These are phyloP conservation scores for Microctonus aethiopoides DNA, from an alignment of 2,888 invertebrate genomes.

Conservation along the genomic window DNA sequence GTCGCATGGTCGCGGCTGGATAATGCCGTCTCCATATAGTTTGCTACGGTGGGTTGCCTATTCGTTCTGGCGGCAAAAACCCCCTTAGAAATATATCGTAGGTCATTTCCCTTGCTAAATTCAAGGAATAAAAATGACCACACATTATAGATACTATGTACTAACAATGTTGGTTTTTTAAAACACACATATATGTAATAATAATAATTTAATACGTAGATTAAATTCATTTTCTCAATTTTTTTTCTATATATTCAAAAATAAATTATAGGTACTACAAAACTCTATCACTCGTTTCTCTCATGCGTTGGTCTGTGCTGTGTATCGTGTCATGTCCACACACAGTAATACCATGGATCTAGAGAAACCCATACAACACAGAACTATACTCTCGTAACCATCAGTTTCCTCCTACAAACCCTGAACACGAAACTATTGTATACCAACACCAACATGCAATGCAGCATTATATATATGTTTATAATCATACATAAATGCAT, in stretches of 20 bases:
- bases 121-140: slow-evolving; percentile 50
- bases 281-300: neutral
- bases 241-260: too few relatives aligned
- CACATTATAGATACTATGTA: neutral
- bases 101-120: slow-evolving; percentile 66
- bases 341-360: neutral
- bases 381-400: slow-evolving; percentile 30
- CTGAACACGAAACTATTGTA: slow-evolving; percentile 32
- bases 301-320: neutral
- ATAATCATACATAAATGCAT: slow-evolving; percentile 41
- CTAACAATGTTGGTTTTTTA: too few relatives aligned
- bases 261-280: too few relatives aligned
- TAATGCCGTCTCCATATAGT: slow-evolving; percentile 27
- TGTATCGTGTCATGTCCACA: slow-evolving; percentile 30
- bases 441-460: slow-evolving; percentile 39
- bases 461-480: slow-evolving; percentile 21
- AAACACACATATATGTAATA: too few relatives aligned
- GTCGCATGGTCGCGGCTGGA: slow-evolving; percentile 23
- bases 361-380: slow-evolving; percentile 31
- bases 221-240: too few relatives aligned
- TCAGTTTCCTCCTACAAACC: slow-evolving; percentile 33
- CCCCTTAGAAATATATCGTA: slow-evolving; percentile 65
- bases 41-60: slow-evolving; percentile 31
- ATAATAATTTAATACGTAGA: too few relatives aligned
- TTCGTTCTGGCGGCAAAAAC: slow-evolving; percentile 48